Percentiles rank a stretch among this genome's conserved stretches.
Conservation (phyloP, 1,140 invertebrate genomes). For the Sogatella furcifera region DNA sequence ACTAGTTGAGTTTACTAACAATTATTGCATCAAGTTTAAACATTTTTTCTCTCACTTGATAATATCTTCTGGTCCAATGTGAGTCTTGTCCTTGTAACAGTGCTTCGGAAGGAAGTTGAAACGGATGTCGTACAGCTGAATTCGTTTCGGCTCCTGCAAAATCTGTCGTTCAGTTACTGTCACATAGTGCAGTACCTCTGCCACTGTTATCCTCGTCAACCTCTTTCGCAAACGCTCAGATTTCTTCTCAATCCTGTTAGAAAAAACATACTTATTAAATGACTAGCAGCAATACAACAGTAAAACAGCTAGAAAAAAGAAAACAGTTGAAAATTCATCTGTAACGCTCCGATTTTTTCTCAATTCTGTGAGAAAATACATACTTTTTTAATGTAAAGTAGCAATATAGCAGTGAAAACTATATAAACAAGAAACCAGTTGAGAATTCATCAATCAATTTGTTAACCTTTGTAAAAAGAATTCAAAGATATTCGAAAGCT, state of each 20-base stretch:
- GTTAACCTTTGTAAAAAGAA: too few relatives aligned
- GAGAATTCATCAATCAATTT: too few relatives aligned
- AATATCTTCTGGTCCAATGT: constrained; percentile 54
- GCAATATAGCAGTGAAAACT: too few relatives aligned
- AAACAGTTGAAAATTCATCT: not conserved
- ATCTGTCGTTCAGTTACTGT: constrained; percentile 50
- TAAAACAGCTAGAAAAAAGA: not conserved
- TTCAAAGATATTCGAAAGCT: too few relatives aligned
- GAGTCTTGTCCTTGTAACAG: constrained; percentile 58
- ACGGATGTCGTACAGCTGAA: constrained; percentile 33
- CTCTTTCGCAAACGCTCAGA: constrained; percentile 55
- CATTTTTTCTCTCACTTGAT: too few relatives aligned
- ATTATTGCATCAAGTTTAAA: too few relatives aligned
- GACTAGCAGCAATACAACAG: not conserved
- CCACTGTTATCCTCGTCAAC: constrained; percentile 63
- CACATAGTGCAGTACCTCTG: constrained; percentile 67
- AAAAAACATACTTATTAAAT: constrained; percentile 2
- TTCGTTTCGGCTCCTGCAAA: constrained; percentile 39
- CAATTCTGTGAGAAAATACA: too few relatives aligned
- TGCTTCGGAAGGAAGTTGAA: constrained; percentile 63
- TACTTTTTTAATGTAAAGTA: too few relatives aligned
- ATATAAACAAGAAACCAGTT: too few relatives aligned
- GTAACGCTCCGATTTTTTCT: too few relatives aligned
- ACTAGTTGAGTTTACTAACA: too few relatives aligned
- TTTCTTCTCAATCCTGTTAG: constrained; percentile 37